Evolutionary conservation across 2,113 vertebrate genomes (phyloP).

Genomic region (Oncorhynchus nerka): DNA sequence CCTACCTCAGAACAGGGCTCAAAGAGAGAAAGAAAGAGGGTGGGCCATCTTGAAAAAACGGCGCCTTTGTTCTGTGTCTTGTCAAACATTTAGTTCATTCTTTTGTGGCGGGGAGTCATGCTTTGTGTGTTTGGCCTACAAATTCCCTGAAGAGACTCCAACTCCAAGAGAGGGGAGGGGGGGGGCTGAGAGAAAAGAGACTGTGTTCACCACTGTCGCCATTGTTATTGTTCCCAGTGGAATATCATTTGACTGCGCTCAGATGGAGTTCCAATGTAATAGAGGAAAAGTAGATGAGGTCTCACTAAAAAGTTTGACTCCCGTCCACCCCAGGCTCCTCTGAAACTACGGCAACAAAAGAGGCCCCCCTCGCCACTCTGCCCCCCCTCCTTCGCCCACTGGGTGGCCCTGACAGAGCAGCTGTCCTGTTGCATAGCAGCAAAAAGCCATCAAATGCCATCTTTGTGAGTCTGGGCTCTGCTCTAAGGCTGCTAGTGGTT

Average conservation of each 20-base stretch:
- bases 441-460: conserved; percentile 74
- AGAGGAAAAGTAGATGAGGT: background rate
- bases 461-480: conserved; percentile 50
- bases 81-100: conserved; percentile 67
- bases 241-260: conserved; percentile 16
- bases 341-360: conserved; percentile 68
- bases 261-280: background rate
- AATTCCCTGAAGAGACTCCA: conserved; percentile 31
- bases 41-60: conserved; percentile 55
- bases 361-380: conserved; percentile 42
- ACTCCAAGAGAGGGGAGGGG: background rate
- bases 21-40: conserved; percentile 10
- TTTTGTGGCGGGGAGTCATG: conserved; percentile 44
- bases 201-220: conserved; percentile 1
- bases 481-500: background rate
- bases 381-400: conserved; percentile 47
- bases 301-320: background rate
- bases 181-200: background rate
- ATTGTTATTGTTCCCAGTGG: conserved; percentile 17
- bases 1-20: conserved; percentile 46
- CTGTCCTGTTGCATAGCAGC: conserved; percentile 73
- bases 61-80: conserved; percentile 58
- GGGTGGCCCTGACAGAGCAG: conserved; percentile 67
- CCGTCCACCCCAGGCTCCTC: conserved; percentile 25
- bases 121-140: conserved; percentile 57